phyloP scores from a whole-genome alignment of 1,140 invertebrate genomes.

The Manduca sexta region DNA sequence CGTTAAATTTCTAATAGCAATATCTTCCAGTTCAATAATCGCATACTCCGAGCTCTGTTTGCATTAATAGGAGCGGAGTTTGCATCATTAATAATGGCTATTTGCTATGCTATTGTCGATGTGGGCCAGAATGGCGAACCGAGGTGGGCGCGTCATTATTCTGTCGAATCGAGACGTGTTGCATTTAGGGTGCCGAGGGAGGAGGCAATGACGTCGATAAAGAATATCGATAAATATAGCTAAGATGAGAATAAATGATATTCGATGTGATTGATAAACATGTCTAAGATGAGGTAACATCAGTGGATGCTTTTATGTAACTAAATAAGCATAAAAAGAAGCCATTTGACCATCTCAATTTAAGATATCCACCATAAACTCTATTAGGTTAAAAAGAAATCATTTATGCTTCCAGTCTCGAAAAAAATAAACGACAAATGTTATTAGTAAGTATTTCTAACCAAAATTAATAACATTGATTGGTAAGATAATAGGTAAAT shows the following conservation, averaged over 20 bases:
- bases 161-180: conserved; percentile 32
- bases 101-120: conserved; percentile 63
- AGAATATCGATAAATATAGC: neutral
- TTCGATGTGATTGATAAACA: too few relatives aligned
- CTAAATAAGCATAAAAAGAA: too few relatives aligned
- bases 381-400: too few relatives aligned
- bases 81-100: conserved; percentile 57
- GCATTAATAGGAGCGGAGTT: conserved; percentile 44
- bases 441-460: too few relatives aligned
- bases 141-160: conserved; percentile 61
- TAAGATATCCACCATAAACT: too few relatives aligned
- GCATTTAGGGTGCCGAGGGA: conserved; percentile 34
- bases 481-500: too few relatives aligned
- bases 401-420: too few relatives aligned
- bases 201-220: conserved; percentile 11
- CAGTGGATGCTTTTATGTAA: too few relatives aligned
- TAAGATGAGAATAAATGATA: neutral
- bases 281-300: too few relatives aligned
- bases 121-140: conserved; percentile 44
- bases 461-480: too few relatives aligned
- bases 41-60: conserved; percentile 22
- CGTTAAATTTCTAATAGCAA: neutral
- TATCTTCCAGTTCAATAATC: conserved; percentile 29
- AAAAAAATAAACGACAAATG: too few relatives aligned
- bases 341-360: too few relatives aligned